Conservation (phyloP, 2,113 vertebrate species). For the Charina bottae region DNA sequence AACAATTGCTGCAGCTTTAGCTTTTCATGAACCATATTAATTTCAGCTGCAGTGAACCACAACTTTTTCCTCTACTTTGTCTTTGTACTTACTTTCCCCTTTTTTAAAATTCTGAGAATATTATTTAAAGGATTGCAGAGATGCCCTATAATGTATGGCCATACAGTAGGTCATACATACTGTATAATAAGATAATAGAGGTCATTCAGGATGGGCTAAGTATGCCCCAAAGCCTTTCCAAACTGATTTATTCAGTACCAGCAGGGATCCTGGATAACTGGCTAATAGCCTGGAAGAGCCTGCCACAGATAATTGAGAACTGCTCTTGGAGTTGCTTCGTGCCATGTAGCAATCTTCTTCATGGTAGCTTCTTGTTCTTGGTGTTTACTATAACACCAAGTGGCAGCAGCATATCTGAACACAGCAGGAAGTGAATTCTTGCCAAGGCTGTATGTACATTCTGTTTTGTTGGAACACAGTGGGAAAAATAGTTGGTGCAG, state of each 20-base stretch:
- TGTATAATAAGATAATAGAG: constrained; percentile 9
- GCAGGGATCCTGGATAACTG: not conserved
- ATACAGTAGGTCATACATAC: not conserved
- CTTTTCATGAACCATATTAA: not conserved
- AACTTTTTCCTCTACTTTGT: not conserved
- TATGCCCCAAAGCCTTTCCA: not conserved
- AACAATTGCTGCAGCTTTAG: not conserved
- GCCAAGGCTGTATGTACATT: not conserved
- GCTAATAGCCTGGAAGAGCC: constrained; percentile 3
- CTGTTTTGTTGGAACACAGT: not conserved
- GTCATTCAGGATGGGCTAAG: constrained; percentile 18
- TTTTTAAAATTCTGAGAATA: not conserved
- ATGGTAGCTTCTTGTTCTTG: not conserved
- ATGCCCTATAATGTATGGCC: not conserved
- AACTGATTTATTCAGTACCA: constrained; percentile 11
- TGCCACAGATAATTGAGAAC: constrained; percentile 9
- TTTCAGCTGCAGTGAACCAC: not conserved
- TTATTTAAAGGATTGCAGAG: constrained; percentile 8
- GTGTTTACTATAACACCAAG: not conserved
- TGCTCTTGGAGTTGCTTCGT: not conserved
- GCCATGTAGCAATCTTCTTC: not conserved
- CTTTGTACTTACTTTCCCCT: not conserved
- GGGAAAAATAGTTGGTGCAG: not conserved
- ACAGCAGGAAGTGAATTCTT: not conserved
- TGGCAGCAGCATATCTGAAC: not conserved